Conservation (phyloP, 2,888 invertebrate species). For the Poecilus cupreus region DNA sequence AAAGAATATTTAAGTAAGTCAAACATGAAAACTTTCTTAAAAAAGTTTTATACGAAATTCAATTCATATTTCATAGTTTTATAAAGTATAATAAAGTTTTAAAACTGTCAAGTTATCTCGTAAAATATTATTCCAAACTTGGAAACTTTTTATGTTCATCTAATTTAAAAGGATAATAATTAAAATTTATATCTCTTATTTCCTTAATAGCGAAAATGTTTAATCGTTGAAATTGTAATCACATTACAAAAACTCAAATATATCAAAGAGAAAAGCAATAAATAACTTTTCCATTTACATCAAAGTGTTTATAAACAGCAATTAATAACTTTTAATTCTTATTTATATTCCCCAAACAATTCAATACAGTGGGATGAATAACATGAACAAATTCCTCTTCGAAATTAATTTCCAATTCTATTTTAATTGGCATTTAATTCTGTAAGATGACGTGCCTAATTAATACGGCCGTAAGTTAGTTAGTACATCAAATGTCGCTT, state of each 20-base stretch:
- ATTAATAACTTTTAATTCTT: slow-evolving; percentile 43
- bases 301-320: slow-evolving; percentile 1
- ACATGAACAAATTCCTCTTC: slow-evolving; percentile 26
- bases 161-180: slow-evolving; percentile 51
- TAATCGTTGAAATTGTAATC: slow-evolving; percentile 29
- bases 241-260: slow-evolving; percentile 20
- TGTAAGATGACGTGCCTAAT: slow-evolving; percentile 49
- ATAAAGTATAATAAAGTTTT: slow-evolving; percentile 50
- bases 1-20: slow-evolving; percentile 39
- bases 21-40: slow-evolving; percentile 38
- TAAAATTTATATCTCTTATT: slow-evolving; percentile 51
- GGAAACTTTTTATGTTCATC: slow-evolving; percentile 34
- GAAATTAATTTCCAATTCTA: slow-evolving; percentile 52
- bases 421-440: slow-evolving; percentile 57
- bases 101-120: slow-evolving; percentile 47
- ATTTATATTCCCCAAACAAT: slow-evolving; percentile 35
- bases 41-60: slow-evolving; percentile 37
- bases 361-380: background rate
- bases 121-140: slow-evolving; percentile 46
- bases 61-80: slow-evolving; percentile 52
- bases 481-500: slow-evolving; percentile 57
- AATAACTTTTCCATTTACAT: slow-evolving; percentile 19
- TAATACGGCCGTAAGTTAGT: slow-evolving; percentile 52
- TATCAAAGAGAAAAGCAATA: slow-evolving; percentile 5
- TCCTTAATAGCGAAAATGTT: slow-evolving; percentile 42